A percentile compares a stretch with the other conserved stretches of the same genome.
Evolutionary conservation across 2,113 vertebrate genomes (phyloP).

Genomic region (Casuarius casuarius): DNA sequence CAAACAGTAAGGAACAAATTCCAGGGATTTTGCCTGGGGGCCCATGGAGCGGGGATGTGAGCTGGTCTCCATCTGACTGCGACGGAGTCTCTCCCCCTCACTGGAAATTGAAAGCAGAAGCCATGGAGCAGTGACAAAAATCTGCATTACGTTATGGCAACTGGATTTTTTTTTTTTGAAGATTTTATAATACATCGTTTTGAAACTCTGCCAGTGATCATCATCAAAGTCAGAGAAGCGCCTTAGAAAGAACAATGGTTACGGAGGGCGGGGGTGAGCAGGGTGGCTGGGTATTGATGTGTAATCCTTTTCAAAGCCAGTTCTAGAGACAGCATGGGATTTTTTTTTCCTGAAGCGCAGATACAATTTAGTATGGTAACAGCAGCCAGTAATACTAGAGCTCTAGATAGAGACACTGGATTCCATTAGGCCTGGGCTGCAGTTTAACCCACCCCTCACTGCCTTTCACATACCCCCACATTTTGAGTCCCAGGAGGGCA

Average conservation of each 20-base stretch:
- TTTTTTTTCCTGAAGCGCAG: constrained; percentile 38
- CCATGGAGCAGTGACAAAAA: constrained; percentile 87
- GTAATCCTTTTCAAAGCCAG: constrained; percentile 59
- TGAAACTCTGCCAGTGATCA: constrained; percentile 86
- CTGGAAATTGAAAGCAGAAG: constrained; percentile 90
- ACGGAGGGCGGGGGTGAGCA: constrained; percentile 44
- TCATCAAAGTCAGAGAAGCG: constrained; percentile 83
- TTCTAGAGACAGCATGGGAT: constrained; percentile 53
- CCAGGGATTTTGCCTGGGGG: constrained; percentile 71
- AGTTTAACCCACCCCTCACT: background rate
- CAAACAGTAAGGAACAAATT: constrained; percentile 71
- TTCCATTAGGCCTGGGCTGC: background rate
- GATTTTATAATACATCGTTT: constrained; percentile 82
- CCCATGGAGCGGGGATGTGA: constrained; percentile 32
- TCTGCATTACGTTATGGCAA: constrained; percentile 90
- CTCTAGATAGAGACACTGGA: background rate
- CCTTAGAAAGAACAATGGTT: constrained; percentile 70
- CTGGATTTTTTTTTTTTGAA: constrained; percentile 73
- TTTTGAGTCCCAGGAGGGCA: background rate
- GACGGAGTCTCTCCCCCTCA: constrained; percentile 75
- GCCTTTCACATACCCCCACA: background rate
- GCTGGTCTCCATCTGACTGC: constrained; percentile 74
- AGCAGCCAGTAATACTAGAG: constrained; percentile 34
- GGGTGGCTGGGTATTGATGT: constrained; percentile 61
- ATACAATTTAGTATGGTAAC: constrained; percentile 42